These are phyloP conservation scores for Heliangelus exortis DNA, from an alignment of 2,797 vertebrate genomes.

Conservation along the genomic window DNA sequence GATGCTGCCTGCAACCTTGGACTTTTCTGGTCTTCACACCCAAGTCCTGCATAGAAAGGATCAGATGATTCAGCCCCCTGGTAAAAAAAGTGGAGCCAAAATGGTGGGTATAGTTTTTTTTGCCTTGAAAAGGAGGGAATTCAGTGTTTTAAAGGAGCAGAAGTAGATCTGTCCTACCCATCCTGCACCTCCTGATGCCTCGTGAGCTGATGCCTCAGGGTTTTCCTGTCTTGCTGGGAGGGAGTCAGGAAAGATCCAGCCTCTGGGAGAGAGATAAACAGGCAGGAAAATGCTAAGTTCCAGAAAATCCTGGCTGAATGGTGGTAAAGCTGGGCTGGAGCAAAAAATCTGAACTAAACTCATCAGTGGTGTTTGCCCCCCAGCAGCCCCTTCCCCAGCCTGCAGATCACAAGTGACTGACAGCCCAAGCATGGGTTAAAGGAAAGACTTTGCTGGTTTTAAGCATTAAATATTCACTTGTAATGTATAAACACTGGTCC, in stretches of 20 bases:
- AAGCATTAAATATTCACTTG: not conserved
- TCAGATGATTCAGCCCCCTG: not conserved
- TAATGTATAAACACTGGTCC: not conserved
- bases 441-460: not conserved
- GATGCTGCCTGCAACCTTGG: not conserved
- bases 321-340: not conserved
- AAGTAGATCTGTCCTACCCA: not conserved
- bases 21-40: not conserved
- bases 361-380: not conserved
- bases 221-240: not conserved
- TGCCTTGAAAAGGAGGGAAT: not conserved
- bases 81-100: not conserved
- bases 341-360: not conserved
- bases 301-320: not conserved
- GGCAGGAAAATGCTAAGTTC: not conserved
- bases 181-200: not conserved
- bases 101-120: not conserved
- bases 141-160: not conserved
- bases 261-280: not conserved
- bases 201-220: not conserved
- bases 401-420: rapidly evolving
- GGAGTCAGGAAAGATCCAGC: not conserved
- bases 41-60: not conserved
- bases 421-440: not conserved
- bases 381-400: rapidly evolving